Conservation (phyloP, 2,888 invertebrate genomes). For the Germaria angustata region DNA sequence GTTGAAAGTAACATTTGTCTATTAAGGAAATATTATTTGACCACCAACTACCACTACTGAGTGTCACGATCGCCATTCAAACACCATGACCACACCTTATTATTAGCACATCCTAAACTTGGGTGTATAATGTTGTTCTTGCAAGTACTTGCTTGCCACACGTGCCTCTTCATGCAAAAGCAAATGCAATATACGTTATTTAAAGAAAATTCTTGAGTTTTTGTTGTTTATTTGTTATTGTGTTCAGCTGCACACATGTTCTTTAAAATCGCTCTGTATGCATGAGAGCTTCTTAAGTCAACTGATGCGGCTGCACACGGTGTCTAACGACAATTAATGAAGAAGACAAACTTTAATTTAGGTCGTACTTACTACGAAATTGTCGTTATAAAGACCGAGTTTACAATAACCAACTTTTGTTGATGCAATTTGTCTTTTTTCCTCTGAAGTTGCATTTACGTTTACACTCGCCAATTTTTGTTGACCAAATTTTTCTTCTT, state of each 20-base stretch:
- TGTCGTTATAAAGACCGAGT: slow-evolving; percentile 32
- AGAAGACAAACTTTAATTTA: slow-evolving; percentile 1
- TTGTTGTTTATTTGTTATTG: not conserved
- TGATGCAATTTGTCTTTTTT: no score
- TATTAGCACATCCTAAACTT: slow-evolving; percentile 55
- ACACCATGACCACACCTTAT: slow-evolving; percentile 54
- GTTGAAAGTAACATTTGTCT: not conserved
- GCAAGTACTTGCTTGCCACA: slow-evolving; percentile 37
- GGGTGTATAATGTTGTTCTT: not conserved
- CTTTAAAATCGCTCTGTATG: slow-evolving; percentile 7
- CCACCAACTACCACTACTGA: slow-evolving; percentile 27
- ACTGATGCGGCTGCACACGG: slow-evolving; percentile 11
- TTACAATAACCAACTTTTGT: no score
- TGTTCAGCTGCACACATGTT: slow-evolving; percentile 23
- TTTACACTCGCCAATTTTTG: no score
- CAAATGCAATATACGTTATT: slow-evolving; percentile 30
- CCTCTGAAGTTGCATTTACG: no score
- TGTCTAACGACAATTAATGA: slow-evolving; percentile 38
- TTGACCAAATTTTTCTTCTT: no score
- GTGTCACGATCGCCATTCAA: slow-evolving; percentile 24
- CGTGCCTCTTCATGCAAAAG: slow-evolving; percentile 61
- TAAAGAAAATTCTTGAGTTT: slow-evolving; percentile 16
- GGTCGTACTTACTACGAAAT: slow-evolving; percentile 5
- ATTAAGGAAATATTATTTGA: slow-evolving; percentile 33
- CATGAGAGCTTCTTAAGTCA: slow-evolving; percentile 39